Evolutionary conservation across 2,113 vertebrate species (phyloP).

Genomic region (Aythya baeri): DNA sequence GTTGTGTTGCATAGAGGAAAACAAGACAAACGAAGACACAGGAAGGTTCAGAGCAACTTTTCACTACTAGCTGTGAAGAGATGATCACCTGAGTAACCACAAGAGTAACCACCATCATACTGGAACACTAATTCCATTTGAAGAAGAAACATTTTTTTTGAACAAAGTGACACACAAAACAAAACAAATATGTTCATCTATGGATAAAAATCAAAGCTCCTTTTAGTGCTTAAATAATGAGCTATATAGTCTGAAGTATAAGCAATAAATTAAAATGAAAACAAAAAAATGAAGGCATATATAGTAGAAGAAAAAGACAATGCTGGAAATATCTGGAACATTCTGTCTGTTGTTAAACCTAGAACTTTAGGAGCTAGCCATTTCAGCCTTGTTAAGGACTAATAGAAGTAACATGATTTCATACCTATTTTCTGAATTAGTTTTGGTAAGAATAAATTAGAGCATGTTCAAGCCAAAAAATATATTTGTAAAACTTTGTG

Average conservation of each 20-base stretch:
- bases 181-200: background rate
- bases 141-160: background rate
- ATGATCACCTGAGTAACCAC: background rate
- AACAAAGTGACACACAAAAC: background rate
- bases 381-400: background rate
- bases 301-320: background rate
- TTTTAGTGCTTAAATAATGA: background rate
- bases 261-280: constrained; percentile 12
- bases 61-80: constrained; percentile 51
- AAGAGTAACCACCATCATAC: background rate
- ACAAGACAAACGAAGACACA: background rate
- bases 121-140: background rate
- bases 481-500: background rate
- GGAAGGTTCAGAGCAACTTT: constrained; percentile 14
- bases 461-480: background rate
- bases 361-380: background rate
- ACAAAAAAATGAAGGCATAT: constrained; percentile 1
- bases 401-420: background rate
- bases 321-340: background rate
- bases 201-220: background rate
- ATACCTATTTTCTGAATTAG: background rate
- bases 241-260: background rate
- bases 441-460: background rate
- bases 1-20: background rate
- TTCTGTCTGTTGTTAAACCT: background rate